A percentile compares a stretch with the other conserved stretches of the same genome.
Evolutionary conservation across 2,888 invertebrate species (phyloP).

Genomic region (Philhelius pedissequus): DNA sequence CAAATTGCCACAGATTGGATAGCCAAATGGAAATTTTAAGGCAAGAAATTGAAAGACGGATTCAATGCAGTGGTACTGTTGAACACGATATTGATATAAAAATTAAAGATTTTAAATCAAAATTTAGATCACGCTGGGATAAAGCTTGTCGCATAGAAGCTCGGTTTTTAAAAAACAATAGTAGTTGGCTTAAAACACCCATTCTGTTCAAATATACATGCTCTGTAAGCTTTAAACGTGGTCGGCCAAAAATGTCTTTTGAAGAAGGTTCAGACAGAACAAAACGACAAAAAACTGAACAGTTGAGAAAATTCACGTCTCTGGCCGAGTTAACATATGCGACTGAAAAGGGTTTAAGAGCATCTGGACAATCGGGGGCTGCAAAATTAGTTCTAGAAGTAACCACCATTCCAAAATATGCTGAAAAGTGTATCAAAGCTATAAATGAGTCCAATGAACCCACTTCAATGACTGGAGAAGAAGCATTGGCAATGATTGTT

Average conservation of each 20-base stretch:
- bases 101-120: conserved; percentile 11
- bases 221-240: not conserved
- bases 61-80: not conserved
- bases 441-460: not conserved
- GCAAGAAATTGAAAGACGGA: not conserved
- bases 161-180: conserved; percentile 3
- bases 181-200: conserved; percentile 4
- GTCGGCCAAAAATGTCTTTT: conserved; percentile 7
- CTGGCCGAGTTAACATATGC: not conserved
- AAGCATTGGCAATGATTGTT: not conserved
- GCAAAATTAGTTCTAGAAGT: not conserved
- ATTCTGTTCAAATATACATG: conserved; percentile 8
- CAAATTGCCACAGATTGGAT: not conserved
- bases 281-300: too few species aligned
- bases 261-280: too few species aligned
- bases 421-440: not conserved
- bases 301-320: not conserved
- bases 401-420: not conserved
- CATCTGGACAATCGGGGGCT: not conserved
- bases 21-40: conserved; percentile 10
- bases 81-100: conserved; percentile 1
- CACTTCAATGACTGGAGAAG: not conserved
- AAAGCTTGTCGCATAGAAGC: not conserved
- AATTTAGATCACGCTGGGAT: not conserved
- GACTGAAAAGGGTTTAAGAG: conserved; percentile 9